Percentiles rank a stretch among this genome's conserved stretches.
Conservation (phyloP, 2,113 vertebrate species). For the Diadophis punctatus region DNA sequence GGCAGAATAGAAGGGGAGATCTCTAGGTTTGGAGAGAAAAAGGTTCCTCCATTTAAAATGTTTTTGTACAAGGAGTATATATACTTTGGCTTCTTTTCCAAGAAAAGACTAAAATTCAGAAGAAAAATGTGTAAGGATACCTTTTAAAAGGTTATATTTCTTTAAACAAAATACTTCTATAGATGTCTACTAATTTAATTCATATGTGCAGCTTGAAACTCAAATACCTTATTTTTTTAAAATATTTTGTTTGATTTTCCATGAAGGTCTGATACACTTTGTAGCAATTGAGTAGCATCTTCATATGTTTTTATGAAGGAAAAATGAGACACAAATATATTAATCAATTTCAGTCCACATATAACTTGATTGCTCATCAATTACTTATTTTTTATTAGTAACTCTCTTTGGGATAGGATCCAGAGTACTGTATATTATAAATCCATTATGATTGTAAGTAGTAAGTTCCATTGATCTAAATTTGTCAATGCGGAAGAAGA, state of each 20-base stretch:
- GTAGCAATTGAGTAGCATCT: neutral
- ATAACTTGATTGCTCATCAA: neutral
- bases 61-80: neutral
- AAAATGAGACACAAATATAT: neutral
- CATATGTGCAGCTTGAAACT: neutral
- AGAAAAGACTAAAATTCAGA: neutral
- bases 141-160: neutral
- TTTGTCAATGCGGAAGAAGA: neutral
- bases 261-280: neutral
- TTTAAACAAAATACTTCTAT: neutral
- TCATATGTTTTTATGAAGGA: neutral
- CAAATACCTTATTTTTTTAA: neutral
- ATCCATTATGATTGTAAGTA: neutral
- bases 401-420: neutral
- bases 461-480: neutral
- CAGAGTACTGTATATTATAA: neutral
- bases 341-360: neutral
- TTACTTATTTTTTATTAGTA: neutral
- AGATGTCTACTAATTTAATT: neutral
- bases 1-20: neutral
- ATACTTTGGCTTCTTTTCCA: neutral
- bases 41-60: neutral
- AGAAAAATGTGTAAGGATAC: neutral
- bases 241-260: neutral
- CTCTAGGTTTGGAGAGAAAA: neutral